A percentile compares a stretch with the other conserved stretches of the same genome.
Conservation (phyloP, 2,888 invertebrate genomes). For the Congeria kusceri region DNA sequence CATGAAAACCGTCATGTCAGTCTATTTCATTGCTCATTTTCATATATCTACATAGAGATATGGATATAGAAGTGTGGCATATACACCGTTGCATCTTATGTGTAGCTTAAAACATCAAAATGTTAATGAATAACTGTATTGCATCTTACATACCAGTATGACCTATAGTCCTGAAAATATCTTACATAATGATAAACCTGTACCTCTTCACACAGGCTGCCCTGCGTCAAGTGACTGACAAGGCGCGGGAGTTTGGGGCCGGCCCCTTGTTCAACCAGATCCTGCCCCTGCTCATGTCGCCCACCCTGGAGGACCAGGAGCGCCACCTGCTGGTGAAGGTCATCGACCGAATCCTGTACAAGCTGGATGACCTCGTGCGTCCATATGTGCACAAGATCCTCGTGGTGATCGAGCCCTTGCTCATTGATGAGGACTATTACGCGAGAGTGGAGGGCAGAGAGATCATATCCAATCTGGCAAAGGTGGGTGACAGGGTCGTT, state of each 20-base stretch:
- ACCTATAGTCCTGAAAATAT: too few species aligned
- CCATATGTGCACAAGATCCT: conserved; percentile 99
- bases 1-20: too few species aligned
- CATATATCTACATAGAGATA: too few species aligned
- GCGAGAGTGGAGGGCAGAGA: conserved; percentile 99
- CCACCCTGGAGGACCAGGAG: conserved; percentile 99
- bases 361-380: conserved; percentile 98
- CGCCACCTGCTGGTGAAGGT: conserved; percentile 99
- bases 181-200: too few species aligned
- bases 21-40: too few species aligned
- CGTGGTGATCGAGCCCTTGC: conserved; percentile 98
- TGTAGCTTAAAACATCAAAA: too few species aligned
- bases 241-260: conserved; percentile 98
- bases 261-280: conserved; percentile 99
- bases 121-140: too few species aligned
- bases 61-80: too few species aligned
- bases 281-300: conserved; percentile 99
- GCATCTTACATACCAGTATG: too few species aligned
- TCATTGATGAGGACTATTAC: conserved; percentile 99
- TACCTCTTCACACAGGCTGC: conserved; percentile 88
- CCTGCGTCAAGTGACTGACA: conserved; percentile 98
- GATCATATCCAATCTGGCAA: conserved; percentile 99
- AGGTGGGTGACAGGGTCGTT: too few species aligned
- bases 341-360: conserved; percentile 99
- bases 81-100: too few species aligned